Evolutionary conservation across 2,888 invertebrate genomes (phyloP), one percentile per base, ranked within the genome.

Genomic region (Eueremaeus valkanovi): DNA sequence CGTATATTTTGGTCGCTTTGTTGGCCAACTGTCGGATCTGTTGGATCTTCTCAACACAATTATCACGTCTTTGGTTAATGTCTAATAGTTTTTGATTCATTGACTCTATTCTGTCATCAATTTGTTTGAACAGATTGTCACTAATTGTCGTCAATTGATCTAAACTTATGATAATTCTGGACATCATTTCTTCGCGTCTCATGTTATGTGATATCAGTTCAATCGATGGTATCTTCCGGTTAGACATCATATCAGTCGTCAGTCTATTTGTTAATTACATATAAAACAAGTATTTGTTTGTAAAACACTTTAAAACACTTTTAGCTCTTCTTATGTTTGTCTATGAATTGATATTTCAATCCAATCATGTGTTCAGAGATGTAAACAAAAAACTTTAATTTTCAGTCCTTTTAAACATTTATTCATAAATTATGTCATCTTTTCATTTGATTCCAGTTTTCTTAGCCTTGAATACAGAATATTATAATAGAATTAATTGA

Each of bases 141-240:
- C 92, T 88, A 78, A 92, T 89, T 81, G 88, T 88, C 81, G 90
- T 88, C 81, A 95, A 86, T 84, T 91, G 89, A 81, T 93, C 90
- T 79, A 95, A 87, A 45, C 91, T 88, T 83, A 92, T 90, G 72
- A 92, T 91, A 81, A 95, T 92, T 85, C 93, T 93, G 79, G 91
- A 86, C 79, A 95, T 89, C 31, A 92, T 92, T 85, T 95, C 95
- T 84, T 95, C 93, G 78, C 90, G 90, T 79, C 91, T 88, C 81
- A 95, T 86, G 86, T 68, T 68, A 40, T 68, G 40, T 24, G 68
- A 68, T 11, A 68, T 68, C 42, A 68, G 24, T 42, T 68, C 8
- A 42, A 68, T 68, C 24, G 68, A n/a, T 11, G 36, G 36, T 36
- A 11, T 36, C 36, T 36, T 36, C 36, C 16, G 45, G 55, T 55